Percentiles rank a stretch among this genome's conserved stretches.
These are phyloP conservation scores for Hirundichthys speculiger DNA, from an alignment of 2,113 vertebrate genomes.

Conservation along the genomic window DNA sequence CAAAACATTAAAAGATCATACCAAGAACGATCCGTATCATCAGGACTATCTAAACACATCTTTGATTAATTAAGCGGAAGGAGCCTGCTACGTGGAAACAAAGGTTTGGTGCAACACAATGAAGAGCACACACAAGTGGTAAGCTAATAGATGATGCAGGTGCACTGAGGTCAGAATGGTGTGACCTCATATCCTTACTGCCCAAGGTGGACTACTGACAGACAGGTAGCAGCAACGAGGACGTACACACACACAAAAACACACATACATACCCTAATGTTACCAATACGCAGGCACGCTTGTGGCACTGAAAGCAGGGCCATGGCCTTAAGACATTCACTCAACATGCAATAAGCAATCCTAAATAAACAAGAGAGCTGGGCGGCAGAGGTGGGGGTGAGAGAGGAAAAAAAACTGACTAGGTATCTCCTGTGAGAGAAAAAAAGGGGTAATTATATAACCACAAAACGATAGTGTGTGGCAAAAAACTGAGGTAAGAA, in stretches of 20 bases:
- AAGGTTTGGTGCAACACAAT: constrained; percentile 46
- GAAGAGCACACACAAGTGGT: constrained; percentile 41
- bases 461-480: constrained; percentile 14
- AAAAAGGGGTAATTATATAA: constrained; percentile 39
- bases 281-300: constrained; percentile 61
- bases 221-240: constrained; percentile 33
- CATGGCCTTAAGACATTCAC: constrained; percentile 58
- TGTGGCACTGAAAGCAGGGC: constrained; percentile 57
- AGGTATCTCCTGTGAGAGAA: constrained; percentile 45
- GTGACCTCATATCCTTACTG: constrained; percentile 71
- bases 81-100: constrained; percentile 7
- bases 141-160: constrained; percentile 66
- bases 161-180: constrained; percentile 66
- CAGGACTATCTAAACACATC: neutral
- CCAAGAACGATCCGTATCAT: neutral
- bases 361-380: constrained; percentile 66
- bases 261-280: constrained; percentile 31
- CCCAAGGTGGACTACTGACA: constrained; percentile 63
- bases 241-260: constrained; percentile 7
- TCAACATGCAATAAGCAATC: constrained; percentile 64
- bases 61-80: constrained; percentile 6
- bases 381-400: constrained; percentile 28
- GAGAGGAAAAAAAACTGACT: constrained; percentile 36
- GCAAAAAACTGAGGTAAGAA: constrained; percentile 37
- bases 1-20: neutral